Evolutionary conservation across 2,797 vertebrate species (phyloP), one percentile per base, ranked within the genome.

Genomic region (Pachyuromys duprasi): DNA sequence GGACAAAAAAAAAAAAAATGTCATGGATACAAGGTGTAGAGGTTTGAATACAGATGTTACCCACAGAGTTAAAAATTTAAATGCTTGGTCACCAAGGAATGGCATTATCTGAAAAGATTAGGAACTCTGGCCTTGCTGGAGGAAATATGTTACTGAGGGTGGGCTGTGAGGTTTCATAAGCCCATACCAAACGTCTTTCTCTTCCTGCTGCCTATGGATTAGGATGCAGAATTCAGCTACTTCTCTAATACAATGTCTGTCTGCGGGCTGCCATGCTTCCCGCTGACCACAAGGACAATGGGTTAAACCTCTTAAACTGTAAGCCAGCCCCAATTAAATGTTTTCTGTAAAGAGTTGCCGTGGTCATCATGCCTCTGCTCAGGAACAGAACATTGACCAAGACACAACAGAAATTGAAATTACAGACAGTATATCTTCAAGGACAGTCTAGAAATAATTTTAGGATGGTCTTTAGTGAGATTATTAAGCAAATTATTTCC

Each of bases 401-500:
- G 28, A 33, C 11, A 84, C 1, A 67, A 84, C 5, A n/a, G 42
- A 67, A 84, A 67, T 24, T 33, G 63, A 93, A 91, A 86, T 67
- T 79, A 92, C 3, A 91, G 36, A 86, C 91, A 87, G 28, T 83
- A 92, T 78, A 74, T 69, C 45, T 94, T 39, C 8, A 49, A 49
- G 69, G 81, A 24, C 15, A 72, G 31, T 26, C 18, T 91, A 36
- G 6, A 94, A 81, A 5, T 57, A 90, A 42, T 75, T 7, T 93
- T 65, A 96, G 39, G 45, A 84, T 28, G n/a, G 4, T 49, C 12
- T 89, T 92, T 79, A 62, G 24, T 81, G 62, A 95, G 28, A 90
- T 31, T 89, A 84, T 81, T 60, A 93, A 81, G 65, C 69, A 88
- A 93, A 96, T 55, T 33, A 78, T 88, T 97, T 93, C 53, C 33